Evolutionary conservation across 2,888 invertebrate species (phyloP).

Genomic region (Magallana nippona): DNA sequence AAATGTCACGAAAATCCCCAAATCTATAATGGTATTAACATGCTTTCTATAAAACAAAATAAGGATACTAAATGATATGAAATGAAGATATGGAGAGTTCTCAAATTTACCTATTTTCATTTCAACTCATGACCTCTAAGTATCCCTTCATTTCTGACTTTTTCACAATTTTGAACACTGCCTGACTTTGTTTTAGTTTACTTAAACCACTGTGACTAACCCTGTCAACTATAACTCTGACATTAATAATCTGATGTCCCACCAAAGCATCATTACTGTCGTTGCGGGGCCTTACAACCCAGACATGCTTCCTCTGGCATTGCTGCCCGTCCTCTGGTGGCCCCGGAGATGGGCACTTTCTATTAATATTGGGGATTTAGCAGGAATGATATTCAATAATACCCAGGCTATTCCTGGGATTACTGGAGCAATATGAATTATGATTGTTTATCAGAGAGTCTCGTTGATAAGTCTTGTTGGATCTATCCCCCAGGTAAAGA

Average conservation of each 20-base stretch:
- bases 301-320: conserved; percentile 11
- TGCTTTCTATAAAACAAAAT: background rate
- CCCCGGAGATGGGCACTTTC: conserved; percentile 24
- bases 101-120: background rate
- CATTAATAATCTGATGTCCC: conserved; percentile 30
- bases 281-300: background rate
- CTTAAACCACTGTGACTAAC: conserved; percentile 27
- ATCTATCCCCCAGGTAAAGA: background rate
- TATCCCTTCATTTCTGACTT: conserved; percentile 10
- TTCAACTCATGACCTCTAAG: background rate
- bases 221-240: conserved; percentile 32
- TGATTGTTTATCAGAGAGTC: conserved; percentile 22
- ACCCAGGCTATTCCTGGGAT: background rate
- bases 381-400: conserved; percentile 24
- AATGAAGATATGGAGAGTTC: background rate
- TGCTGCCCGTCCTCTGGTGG: conserved; percentile 2
- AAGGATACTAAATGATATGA: background rate
- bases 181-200: background rate
- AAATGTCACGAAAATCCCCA: background rate
- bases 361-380: conserved; percentile 33
- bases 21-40: background rate
- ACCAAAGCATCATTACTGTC: conserved; percentile 28
- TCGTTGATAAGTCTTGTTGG: conserved; percentile 30
- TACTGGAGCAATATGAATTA: conserved; percentile 27
- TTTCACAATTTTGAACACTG: conserved; percentile 7